phyloP scores from a whole-genome alignment of 2,113 vertebrate species.

The Suncus etruscus region DNA sequence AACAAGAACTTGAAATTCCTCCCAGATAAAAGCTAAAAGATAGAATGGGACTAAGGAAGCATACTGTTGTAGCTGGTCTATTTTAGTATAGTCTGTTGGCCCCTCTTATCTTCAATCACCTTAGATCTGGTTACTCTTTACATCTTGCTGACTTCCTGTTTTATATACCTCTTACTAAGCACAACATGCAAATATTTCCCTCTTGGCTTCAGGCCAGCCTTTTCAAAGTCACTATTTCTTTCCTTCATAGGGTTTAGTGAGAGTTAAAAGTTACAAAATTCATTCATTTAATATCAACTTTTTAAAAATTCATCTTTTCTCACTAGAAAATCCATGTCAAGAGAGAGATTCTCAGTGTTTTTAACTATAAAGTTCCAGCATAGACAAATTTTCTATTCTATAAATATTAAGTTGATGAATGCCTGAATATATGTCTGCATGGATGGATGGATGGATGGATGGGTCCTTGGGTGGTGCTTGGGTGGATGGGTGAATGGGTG shows the following conservation, averaged over 20 bases:
- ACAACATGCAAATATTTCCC: not conserved
- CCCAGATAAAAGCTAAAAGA: not conserved
- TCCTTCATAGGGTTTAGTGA: conserved; percentile 23
- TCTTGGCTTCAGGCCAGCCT: not conserved
- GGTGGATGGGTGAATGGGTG: no score
- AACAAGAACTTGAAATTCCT: conserved; percentile 1
- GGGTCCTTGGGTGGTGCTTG: not conserved
- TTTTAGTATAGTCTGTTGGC: not conserved
- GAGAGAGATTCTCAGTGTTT: not conserved
- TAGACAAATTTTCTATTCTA: not conserved
- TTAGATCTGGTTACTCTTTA: not conserved
- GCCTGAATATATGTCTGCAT: not conserved
- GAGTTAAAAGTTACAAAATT: conserved; percentile 14
- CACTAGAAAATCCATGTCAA: not conserved
- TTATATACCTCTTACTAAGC: not conserved
- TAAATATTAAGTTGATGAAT: not conserved
- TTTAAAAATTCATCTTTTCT: conserved; percentile 34
- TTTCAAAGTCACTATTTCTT: conserved; percentile 21
- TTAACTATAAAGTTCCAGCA: not conserved
- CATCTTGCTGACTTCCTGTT: not conserved
- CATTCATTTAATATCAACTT: not conserved
- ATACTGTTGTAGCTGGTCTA: not conserved
- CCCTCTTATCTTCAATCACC: not conserved
- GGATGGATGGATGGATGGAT: not conserved
- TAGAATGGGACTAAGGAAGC: not conserved